phyloP scores from a whole-genome alignment of 2,797 vertebrate genomes.

The Onychomys arenicola region DNA sequence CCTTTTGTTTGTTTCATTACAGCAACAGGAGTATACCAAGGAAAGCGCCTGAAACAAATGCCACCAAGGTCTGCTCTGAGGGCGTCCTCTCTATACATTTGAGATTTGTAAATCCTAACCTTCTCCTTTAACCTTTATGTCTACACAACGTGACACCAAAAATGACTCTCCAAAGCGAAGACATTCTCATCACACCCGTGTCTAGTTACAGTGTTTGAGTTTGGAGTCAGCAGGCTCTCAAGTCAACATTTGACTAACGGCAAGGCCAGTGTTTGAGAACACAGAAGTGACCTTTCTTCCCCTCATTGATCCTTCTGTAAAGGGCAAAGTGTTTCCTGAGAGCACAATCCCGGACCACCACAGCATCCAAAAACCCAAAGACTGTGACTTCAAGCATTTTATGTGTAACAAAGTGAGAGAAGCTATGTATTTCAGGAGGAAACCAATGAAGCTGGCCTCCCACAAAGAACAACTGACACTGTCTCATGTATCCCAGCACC shows the following conservation, averaged over 20 bases:
- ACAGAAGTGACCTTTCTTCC: slow-evolving; percentile 41
- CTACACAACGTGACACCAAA: not conserved
- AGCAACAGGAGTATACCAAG: not conserved
- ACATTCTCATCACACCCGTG: not conserved
- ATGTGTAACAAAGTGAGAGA: slow-evolving; percentile 82
- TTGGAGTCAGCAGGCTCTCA: not conserved
- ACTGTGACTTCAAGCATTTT: slow-evolving; percentile 80
- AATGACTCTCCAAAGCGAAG: not conserved
- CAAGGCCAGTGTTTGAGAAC: slow-evolving; percentile 45
- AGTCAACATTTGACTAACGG: slow-evolving; percentile 13
- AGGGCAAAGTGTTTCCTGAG: slow-evolving; percentile 70
- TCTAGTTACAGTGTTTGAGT: not conserved
- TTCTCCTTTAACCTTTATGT: slow-evolving; percentile 11
- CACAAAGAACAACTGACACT: slow-evolving; percentile 79
- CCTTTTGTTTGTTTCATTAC: not conserved
- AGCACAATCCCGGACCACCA: slow-evolving; percentile 64
- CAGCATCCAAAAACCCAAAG: slow-evolving; percentile 81
- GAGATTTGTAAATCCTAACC: not conserved
- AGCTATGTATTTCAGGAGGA: slow-evolving; percentile 80
- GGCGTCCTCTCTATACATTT: not conserved
- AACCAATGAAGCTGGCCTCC: slow-evolving; percentile 81
- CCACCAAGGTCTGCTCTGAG: not conserved
- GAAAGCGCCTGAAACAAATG: slow-evolving; percentile 28
- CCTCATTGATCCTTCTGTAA: slow-evolving; percentile 37
- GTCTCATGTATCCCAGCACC: slow-evolving; percentile 79